Conservation (phyloP, 1,140 invertebrate genomes). For the Drosophila cardini region DNA sequence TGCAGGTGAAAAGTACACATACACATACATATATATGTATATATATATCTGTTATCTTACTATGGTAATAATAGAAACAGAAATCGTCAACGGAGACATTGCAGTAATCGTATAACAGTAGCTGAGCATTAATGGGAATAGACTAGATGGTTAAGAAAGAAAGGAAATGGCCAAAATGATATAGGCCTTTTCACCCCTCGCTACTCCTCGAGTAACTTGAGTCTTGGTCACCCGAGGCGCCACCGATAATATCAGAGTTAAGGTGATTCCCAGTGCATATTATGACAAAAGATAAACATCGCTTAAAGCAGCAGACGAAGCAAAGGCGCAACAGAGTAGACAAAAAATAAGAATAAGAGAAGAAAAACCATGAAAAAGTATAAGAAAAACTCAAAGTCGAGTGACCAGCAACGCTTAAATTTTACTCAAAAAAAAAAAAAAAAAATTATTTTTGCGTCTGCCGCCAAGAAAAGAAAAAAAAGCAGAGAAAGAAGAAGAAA, state of each 20-base stretch:
- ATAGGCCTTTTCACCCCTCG: constrained; percentile 25
- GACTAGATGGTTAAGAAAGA: constrained; percentile 1
- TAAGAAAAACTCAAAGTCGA: constrained; percentile 21
- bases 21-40: background rate
- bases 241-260: constrained; percentile 73
- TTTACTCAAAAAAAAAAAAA: constrained; percentile 50
- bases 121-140: constrained; percentile 28
- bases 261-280: constrained; percentile 82
- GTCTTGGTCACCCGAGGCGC: constrained; percentile 46
- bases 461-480: constrained; percentile 17
- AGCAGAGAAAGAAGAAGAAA: constrained; percentile 42
- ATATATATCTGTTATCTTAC: constrained; percentile 1
- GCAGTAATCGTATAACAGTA: constrained; percentile 66
- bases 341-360: constrained; percentile 9
- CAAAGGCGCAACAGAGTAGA: constrained; percentile 19
- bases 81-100: constrained; percentile 48
- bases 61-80: constrained; percentile 34
- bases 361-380: constrained; percentile 1
- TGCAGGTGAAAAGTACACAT: constrained; percentile 39
- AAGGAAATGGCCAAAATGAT: constrained; percentile 7
- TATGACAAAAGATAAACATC: constrained; percentile 81
- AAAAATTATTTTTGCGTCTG: constrained; percentile 39
- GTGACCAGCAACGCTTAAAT: constrained; percentile 67
- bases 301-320: constrained; percentile 58
- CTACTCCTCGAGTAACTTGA: constrained; percentile 24